Evolutionary conservation across 2,888 invertebrate genomes (phyloP), one percentile per base, ranked within the genome.

Genomic region (Sphaeridia pumilis): DNA sequence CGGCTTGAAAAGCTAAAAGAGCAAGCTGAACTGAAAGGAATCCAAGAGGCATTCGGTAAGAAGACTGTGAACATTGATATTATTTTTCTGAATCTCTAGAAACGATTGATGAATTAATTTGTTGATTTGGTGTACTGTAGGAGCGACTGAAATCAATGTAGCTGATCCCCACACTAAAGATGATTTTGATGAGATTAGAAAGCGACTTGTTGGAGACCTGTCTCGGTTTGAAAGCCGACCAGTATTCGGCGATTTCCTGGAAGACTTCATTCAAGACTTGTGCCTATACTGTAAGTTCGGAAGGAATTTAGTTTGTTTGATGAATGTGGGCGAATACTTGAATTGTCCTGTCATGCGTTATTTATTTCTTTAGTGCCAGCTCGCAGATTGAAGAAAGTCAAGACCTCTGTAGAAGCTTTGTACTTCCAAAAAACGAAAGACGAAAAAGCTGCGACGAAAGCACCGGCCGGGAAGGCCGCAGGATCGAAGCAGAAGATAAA

Each of bases 341-440:
- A n/a, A 21, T 41, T 41, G 7, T 41, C 14, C 17, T 17, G 17
- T 20, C 41, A 12, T 34, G n/a, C n/a, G n/a, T n/a, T 17, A 17
- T 42, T 65, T 60, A 58, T 60, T 57, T 67, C 78, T 75, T 26
- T 74, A 89, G 88, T 90, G 75, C 74, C 78, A 58, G 79, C 85
- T 21, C 75, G 77, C 49, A 84, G 87, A 69, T 78, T 92, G 65
- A 89, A 85, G 69, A 87, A 85, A 77, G 78, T 92, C 67, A 88
- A 87, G 72, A 77, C 83, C 66, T 78, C 81, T 53, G 74, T 92
- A 60, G 89, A 88, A 72, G 86, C 82, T 71, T 73, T 93, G 65
- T 83, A 83, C 69, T 80, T 84, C 68, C 92, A 93, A 72, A 92
- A 92, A 70, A 78, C 82, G 64, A 90, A 89, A 74, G 74, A 84